Evolutionary conservation across 2,797 vertebrate genomes (phyloP).

Genomic region (Arctocebus calabarensis): DNA sequence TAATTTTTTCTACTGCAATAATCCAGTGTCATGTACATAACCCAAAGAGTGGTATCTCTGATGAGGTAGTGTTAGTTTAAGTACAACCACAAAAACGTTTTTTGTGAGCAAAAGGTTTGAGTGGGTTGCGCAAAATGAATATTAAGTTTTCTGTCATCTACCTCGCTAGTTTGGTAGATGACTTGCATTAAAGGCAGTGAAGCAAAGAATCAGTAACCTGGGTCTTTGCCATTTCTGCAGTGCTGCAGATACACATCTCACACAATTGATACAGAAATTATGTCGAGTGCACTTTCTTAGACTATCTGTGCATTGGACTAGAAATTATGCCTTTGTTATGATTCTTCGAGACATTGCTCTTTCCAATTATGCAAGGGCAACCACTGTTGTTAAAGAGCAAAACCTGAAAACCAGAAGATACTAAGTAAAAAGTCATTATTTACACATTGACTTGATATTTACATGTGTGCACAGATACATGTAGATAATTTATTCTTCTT

Average conservation of each 20-base stretch:
- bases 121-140: constrained; percentile 83
- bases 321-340: constrained; percentile 87
- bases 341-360: constrained; percentile 77
- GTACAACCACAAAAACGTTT: constrained; percentile 67
- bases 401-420: constrained; percentile 48
- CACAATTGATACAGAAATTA: constrained; percentile 80
- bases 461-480: neutral
- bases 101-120: constrained; percentile 72
- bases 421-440: constrained; percentile 51
- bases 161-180: constrained; percentile 87
- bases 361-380: constrained; percentile 78
- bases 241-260: constrained; percentile 74
- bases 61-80: constrained; percentile 74
- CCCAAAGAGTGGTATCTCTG: constrained; percentile 55
- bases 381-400: constrained; percentile 72
- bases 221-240: constrained; percentile 79
- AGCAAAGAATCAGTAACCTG: constrained; percentile 83
- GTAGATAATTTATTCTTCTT: constrained; percentile 18
- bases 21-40: constrained; percentile 65
- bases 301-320: constrained; percentile 80
- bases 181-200: constrained; percentile 85
- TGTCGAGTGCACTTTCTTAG: constrained; percentile 72
- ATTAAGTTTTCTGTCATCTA: constrained; percentile 82
- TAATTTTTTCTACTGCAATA: neutral
- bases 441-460: constrained; percentile 54